Percentiles rank a stretch among this genome's conserved stretches.
Evolutionary conservation across 1,140 invertebrate species (phyloP).

Genomic region (Eumaeus atala): DNA sequence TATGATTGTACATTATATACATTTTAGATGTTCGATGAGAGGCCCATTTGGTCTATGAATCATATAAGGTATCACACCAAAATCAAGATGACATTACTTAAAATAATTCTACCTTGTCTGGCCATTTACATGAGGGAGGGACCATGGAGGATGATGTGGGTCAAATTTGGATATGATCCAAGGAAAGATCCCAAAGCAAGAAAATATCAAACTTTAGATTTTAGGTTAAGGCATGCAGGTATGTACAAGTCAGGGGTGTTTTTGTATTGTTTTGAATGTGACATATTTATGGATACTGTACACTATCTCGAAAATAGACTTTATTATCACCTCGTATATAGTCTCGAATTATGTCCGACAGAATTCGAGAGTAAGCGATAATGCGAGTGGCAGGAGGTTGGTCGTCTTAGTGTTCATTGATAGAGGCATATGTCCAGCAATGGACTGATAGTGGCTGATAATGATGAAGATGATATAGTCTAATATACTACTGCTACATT

Average conservation of each 20-base stretch:
- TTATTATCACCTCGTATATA: too few relatives aligned
- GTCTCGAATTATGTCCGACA: too few relatives aligned
- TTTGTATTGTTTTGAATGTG: too few relatives aligned
- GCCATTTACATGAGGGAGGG: slow-evolving; percentile 91
- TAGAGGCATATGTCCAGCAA: too few relatives aligned
- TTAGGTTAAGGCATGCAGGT: slow-evolving; percentile 83
- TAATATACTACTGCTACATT: too few relatives aligned
- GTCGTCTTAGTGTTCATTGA: too few relatives aligned
- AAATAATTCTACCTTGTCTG: slow-evolving; percentile 85
- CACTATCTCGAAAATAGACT: too few relatives aligned
- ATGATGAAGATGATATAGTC: too few relatives aligned
- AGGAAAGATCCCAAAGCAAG: slow-evolving; percentile 84
- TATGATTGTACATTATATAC: slow-evolving; percentile 17
- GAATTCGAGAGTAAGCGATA: too few relatives aligned
- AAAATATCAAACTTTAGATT: slow-evolving; percentile 91
- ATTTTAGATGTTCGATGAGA: slow-evolving; percentile 80
- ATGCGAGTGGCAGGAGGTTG: too few relatives aligned
- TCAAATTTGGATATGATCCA: slow-evolving; percentile 90
- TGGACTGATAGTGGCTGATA: too few relatives aligned
- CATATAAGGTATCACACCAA: slow-evolving; percentile 81
- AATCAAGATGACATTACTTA: slow-evolving; percentile 79
- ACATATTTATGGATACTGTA: too few relatives aligned
- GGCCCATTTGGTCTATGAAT: slow-evolving; percentile 90
- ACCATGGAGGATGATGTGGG: slow-evolving; percentile 92
- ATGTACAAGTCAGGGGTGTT: slow-evolving; percentile 10